A percentile compares a stretch with the other conserved stretches of the same genome.
Evolutionary conservation across 2,888 invertebrate species (phyloP).

Genomic region (Drosophila dives): DNA sequence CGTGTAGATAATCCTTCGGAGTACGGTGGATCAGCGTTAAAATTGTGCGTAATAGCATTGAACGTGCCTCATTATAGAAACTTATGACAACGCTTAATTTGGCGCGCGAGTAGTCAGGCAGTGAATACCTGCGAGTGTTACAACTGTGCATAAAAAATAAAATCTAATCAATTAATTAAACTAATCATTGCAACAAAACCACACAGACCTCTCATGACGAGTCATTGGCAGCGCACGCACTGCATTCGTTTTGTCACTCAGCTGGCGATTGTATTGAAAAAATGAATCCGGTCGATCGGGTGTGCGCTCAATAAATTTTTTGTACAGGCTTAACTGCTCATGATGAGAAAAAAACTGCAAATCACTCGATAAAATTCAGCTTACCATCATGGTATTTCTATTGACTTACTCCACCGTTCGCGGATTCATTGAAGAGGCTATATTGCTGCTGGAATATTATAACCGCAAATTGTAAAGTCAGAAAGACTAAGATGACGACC

Average conservation of each 20-base stretch:
- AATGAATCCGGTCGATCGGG: slow-evolving; percentile 27
- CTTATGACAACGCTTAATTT: slow-evolving; percentile 80
- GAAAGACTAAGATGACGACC: slow-evolving; percentile 20
- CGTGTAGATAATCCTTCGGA: slow-evolving; percentile 70
- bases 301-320: slow-evolving; percentile 47
- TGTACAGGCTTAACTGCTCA: not conserved
- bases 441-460: slow-evolving; percentile 17
- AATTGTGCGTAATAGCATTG: slow-evolving; percentile 79
- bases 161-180: not conserved
- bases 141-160: slow-evolving; percentile 62
- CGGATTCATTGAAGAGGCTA: slow-evolving; percentile 3
- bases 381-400: not conserved
- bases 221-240: slow-evolving; percentile 76
- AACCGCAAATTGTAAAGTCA: slow-evolving; percentile 38
- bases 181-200: not conserved
- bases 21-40: slow-evolving; percentile 75
- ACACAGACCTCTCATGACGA: slow-evolving; percentile 73
- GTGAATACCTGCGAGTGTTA: slow-evolving; percentile 42
- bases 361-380: not conserved
- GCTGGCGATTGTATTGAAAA: slow-evolving; percentile 60
- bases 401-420: slow-evolving; percentile 29
- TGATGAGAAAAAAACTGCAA: slow-evolving; percentile 5
- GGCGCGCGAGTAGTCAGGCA: slow-evolving; percentile 41
- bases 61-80: slow-evolving; percentile 81
- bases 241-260: slow-evolving; percentile 73